Conservation (phyloP, 2,888 invertebrate genomes). For the Flexamia atlantica region DNA sequence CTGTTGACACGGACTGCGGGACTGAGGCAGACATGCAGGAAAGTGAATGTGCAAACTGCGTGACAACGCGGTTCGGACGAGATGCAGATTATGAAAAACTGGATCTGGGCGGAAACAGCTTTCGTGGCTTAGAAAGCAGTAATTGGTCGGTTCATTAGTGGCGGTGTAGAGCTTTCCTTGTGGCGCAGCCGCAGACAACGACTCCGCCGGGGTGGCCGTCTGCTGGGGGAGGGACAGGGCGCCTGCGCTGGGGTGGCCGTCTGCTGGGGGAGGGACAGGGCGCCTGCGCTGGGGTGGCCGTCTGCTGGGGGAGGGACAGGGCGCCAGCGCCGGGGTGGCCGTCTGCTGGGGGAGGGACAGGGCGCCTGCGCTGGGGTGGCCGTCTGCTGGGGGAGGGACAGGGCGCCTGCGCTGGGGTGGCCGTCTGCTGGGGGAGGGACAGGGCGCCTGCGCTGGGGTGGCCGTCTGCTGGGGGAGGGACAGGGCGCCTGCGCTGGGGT, state of each 20-base stretch:
- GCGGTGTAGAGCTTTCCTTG: not conserved
- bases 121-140: slow-evolving; percentile 52
- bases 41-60: slow-evolving; percentile 36
- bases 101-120: slow-evolving; percentile 48
- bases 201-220: not conserved
- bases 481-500: no score
- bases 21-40: not conserved
- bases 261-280: not conserved
- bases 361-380: no score
- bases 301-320: no score
- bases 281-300: not conserved
- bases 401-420: no score
- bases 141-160: slow-evolving; percentile 34
- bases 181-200: not conserved
- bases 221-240: no score
- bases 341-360: no score
- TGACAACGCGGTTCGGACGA: not conserved
- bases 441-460: no score
- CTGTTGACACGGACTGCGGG: no score
- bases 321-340: no score
- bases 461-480: no score
- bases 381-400: no score
- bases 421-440: no score
- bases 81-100: slow-evolving; percentile 58
- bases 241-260: not conserved